Conservation (phyloP, 2,888 invertebrate genomes). For the Dicyrtoma fusca region DNA sequence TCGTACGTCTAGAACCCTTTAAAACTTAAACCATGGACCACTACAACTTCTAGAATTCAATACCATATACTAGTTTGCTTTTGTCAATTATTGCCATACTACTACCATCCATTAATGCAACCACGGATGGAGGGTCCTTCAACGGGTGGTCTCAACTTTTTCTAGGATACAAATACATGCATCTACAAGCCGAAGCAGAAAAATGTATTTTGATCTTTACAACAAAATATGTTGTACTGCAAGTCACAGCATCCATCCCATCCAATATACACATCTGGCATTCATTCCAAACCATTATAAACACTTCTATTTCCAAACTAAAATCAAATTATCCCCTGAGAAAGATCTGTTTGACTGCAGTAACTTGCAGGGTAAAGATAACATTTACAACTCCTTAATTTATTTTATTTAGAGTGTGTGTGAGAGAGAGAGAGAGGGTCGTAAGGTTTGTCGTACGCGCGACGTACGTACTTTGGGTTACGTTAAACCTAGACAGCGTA, state of each 20-base stretch:
- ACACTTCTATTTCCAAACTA: constrained; percentile 4
- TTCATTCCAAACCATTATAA: constrained; percentile 26
- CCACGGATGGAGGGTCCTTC: constrained; percentile 20
- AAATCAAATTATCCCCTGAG: constrained; percentile 21
- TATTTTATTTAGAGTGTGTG: too few species aligned
- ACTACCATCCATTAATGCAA: constrained; percentile 28
- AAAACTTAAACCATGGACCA: too few species aligned
- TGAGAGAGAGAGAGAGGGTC: too few species aligned
- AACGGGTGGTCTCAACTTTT: constrained; percentile 19
- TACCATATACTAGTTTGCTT: not conserved
- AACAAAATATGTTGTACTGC: constrained; percentile 23
- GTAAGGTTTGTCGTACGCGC: too few species aligned
- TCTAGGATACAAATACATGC: not conserved
- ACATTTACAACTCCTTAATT: too few species aligned
- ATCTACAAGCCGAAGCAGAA: not conserved
- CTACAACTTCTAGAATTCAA: too few species aligned
- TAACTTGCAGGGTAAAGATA: too few species aligned
- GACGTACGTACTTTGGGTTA: too few species aligned
- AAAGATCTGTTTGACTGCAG: not conserved
- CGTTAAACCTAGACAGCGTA: too few species aligned
- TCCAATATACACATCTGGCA: constrained; percentile 23
- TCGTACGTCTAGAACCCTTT: too few species aligned
- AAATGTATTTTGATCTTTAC: constrained; percentile 31
- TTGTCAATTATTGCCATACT: not conserved
- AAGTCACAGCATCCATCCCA: not conserved